Conservation (phyloP, 2,888 invertebrate genomes). For the Luperina nickerlii region DNA sequence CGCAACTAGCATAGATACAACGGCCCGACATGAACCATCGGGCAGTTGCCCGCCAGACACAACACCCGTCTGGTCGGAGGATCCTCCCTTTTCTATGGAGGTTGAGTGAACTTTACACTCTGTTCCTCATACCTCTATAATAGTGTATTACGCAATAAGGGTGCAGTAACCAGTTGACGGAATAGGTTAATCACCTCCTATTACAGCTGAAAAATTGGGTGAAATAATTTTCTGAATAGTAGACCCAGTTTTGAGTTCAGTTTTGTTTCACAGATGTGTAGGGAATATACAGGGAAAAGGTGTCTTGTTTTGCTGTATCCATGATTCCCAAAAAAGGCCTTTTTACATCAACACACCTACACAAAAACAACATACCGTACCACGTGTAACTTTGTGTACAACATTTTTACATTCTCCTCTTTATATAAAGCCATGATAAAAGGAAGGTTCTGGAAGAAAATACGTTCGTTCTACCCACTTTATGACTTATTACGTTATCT, state of each 20-base stretch:
- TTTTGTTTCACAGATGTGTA: not conserved
- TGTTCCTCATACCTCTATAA: too few relatives aligned
- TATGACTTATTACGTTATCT: slow-evolving; percentile 50
- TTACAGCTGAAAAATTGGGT: not conserved
- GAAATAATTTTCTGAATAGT: too few relatives aligned
- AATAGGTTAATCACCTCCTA: not conserved
- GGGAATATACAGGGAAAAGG: not conserved
- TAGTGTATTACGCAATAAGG: too few relatives aligned
- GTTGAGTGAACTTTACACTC: too few relatives aligned
- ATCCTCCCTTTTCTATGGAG: too few relatives aligned
- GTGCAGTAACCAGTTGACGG: too few relatives aligned
- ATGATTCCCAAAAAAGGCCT: not conserved
- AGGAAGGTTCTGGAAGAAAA: slow-evolving; percentile 41
- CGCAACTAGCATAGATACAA: too few relatives aligned
- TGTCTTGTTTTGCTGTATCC: not conserved
- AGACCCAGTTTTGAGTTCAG: too few relatives aligned
- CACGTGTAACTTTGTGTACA: slow-evolving; percentile 46
- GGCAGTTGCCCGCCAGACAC: too few relatives aligned
- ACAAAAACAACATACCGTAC: slow-evolving; percentile 12
- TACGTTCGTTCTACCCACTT: slow-evolving; percentile 33
- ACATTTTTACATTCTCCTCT: slow-evolving; percentile 13
- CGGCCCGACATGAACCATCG: too few relatives aligned
- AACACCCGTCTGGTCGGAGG: too few relatives aligned
- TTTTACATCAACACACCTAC: slow-evolving; percentile 35
- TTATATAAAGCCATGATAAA: slow-evolving; percentile 42